Evolutionary conservation across 2,888 invertebrate species (phyloP).

Genomic region (Opisthograptis luteolata): DNA sequence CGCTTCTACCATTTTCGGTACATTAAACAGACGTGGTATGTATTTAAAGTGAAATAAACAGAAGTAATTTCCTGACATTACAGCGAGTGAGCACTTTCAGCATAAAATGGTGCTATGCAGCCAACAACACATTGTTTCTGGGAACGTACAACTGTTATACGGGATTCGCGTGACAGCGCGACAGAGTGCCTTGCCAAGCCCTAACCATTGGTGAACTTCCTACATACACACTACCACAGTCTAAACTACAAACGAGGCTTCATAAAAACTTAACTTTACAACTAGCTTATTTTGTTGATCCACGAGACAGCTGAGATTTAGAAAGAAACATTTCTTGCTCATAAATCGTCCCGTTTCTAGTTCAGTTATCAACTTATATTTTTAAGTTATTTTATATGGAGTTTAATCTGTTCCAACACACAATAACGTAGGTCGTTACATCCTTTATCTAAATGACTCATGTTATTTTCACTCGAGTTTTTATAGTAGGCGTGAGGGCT

Average conservation of each 20-base stretch:
- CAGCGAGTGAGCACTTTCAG: constrained; percentile 53
- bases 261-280: constrained; percentile 16
- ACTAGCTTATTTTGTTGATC: constrained; percentile 11
- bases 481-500: constrained; percentile 49
- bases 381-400: constrained; percentile 18
- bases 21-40: constrained; percentile 40
- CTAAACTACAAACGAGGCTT: background rate
- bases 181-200: constrained; percentile 42
- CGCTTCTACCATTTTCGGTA: constrained; percentile 30
- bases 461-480: constrained; percentile 48
- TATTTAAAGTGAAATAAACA: constrained; percentile 53
- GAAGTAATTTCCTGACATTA: constrained; percentile 54
- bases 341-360: constrained; percentile 17
- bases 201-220: constrained; percentile 34
- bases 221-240: constrained; percentile 12
- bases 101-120: constrained; percentile 56
- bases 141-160: constrained; percentile 54
- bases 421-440: constrained; percentile 35
- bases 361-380: constrained; percentile 19
- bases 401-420: constrained; percentile 28
- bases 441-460: constrained; percentile 25
- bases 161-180: constrained; percentile 58
- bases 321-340: constrained; percentile 10
- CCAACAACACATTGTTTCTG: constrained; percentile 59
- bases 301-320: constrained; percentile 7